Evolutionary conservation across 1,140 invertebrate genomes (phyloP), one percentile per base, ranked within the genome.

Genomic region (Sycophaga agraensis): DNA sequence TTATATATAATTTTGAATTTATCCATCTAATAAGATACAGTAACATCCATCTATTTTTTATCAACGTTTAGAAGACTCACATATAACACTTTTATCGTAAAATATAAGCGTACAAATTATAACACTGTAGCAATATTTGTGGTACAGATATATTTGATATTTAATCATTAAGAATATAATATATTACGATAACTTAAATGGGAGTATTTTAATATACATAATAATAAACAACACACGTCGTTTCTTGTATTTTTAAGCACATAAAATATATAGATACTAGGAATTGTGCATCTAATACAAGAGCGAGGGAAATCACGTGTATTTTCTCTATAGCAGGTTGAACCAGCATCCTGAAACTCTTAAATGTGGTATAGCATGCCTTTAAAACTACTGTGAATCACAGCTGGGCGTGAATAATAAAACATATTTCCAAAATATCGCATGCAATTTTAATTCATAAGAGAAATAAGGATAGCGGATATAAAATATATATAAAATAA

Each of bases 11-110:
- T 39, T 45, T 46, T 46, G 17, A 1, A 53, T 51, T 45, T 53
- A 22, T 51, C 68, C 46, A 68, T 65, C 59, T 69, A 68, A 73
- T 69, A 66, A 62, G 63, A 68, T 67, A 67, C 63, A 70, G 45
- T 59, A 73, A 59, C 63, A 59, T 65, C 48, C 65, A 54, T 21
- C 70, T 74, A 75, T 28, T 53, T 17, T 24, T 63, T 69, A 66
- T 68, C 64, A 73, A 72, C 70, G 73, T 73, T 72, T 61, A 67
- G 51, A 46, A 14, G 28, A 61, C n/a, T 46, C 17, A 14, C 31
- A 61, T 61, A 39, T 62, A 40, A 61, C 37, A 53, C 9, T 60
- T 46, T 57, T 35, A 35, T 60, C 31, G 31, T 57, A 54, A 59
- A n/a, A n/a, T 22, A 60, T 57, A 43, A 59, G 21, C 11, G 12